phyloP scores from a whole-genome alignment of 2,888 invertebrate species.

The Scaptomyza reducta region DNA sequence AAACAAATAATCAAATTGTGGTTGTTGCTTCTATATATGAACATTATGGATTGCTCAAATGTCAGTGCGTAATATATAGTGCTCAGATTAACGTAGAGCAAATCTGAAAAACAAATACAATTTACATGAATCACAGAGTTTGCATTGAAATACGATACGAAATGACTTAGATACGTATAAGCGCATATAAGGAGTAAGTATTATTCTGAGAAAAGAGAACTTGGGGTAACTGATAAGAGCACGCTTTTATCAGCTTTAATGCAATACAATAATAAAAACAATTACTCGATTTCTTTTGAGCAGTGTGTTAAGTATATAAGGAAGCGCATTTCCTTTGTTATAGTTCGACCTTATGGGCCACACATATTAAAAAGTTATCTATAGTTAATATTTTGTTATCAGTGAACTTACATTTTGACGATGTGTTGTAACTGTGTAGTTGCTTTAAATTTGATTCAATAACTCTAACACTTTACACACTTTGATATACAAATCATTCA shows the following conservation, averaged over 20 bases:
- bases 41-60: conserved; percentile 15
- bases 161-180: neutral
- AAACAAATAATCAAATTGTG: conserved; percentile 32
- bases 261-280: conserved; percentile 26
- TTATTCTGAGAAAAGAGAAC: conserved; percentile 24
- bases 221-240: conserved; percentile 30
- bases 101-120: conserved; percentile 43
- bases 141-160: conserved; percentile 15
- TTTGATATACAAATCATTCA: conserved; percentile 1
- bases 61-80: conserved; percentile 33
- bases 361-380: neutral
- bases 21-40: neutral
- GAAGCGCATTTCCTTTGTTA: conserved; percentile 10
- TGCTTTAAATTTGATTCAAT: neutral
- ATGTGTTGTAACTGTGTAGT: neutral
- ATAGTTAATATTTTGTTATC: conserved; percentile 15
- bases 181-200: neutral
- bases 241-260: conserved; percentile 29
- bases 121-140: conserved; percentile 44
- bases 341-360: neutral
- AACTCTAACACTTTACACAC: conserved; percentile 12
- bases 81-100: conserved; percentile 30
- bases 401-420: conserved; percentile 36
- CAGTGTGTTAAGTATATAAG: conserved; percentile 1
- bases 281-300: neutral